phyloP scores from a whole-genome alignment of 2,113 vertebrate species.

The Pangasianodon hypophthalmus region DNA sequence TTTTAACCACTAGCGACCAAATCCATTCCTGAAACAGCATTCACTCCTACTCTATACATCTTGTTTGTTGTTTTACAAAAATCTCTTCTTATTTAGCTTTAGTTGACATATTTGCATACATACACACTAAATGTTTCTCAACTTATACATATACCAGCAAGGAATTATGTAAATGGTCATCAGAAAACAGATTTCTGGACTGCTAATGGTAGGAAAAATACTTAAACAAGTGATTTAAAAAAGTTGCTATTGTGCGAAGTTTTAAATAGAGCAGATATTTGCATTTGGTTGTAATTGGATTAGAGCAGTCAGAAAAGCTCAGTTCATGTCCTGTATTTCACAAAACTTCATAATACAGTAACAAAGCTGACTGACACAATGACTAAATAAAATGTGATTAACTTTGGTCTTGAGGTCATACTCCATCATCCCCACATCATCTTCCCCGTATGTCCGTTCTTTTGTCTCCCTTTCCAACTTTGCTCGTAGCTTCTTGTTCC shows the following conservation, averaged over 20 bases:
- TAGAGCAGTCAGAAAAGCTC: conserved; percentile 3
- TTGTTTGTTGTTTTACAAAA: conserved; percentile 19
- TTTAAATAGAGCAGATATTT: conserved; percentile 1
- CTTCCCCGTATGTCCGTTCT: background rate
- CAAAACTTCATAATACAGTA: background rate
- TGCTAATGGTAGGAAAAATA: background rate
- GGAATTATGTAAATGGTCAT: background rate
- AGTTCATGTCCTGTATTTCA: conserved; percentile 1
- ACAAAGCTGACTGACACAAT: conserved; percentile 27
- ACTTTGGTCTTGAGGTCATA: background rate
- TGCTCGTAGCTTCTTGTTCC: background rate
- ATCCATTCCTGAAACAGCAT: background rate
- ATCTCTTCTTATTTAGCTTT: background rate
- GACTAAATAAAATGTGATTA: background rate
- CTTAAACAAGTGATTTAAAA: background rate
- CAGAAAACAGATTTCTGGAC: background rate
- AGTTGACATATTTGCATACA: background rate
- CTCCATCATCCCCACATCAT: background rate
- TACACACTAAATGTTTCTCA: background rate
- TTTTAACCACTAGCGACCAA: conserved; percentile 18
- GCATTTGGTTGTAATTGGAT: conserved; percentile 19
- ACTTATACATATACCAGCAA: background rate
- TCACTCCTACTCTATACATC: background rate
- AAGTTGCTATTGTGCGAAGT: background rate
- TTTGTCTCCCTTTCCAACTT: background rate